Conservation (phyloP, 2,797 vertebrate genomes). For the Microctenopoma steveboyesi region DNA sequence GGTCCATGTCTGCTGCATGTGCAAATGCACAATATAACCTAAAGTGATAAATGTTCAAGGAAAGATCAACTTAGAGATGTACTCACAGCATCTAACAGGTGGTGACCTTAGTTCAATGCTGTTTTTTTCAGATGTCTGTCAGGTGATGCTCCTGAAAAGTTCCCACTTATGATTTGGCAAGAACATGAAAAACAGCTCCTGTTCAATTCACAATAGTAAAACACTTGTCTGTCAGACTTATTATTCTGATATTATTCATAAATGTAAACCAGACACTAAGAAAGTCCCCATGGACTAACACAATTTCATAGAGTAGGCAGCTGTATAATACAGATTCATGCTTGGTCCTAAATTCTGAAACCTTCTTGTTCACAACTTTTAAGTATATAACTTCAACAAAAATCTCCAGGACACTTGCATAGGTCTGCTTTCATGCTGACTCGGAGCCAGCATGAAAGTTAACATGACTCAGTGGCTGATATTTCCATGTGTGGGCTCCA, state of each 20-base stretch:
- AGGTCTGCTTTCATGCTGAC: slow-evolving; percentile 39
- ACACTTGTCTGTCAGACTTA: not conserved
- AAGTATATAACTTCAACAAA: not conserved
- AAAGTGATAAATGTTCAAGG: too few relatives aligned
- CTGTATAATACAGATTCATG: too few relatives aligned
- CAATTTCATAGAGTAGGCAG: too few relatives aligned
- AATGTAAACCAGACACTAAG: not conserved
- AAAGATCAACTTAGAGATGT: too few relatives aligned
- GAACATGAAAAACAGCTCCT: not conserved
- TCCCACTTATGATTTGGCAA: not conserved
- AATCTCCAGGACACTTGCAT: slow-evolving; percentile 16
- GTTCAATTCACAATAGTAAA: not conserved
- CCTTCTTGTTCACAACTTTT: too few relatives aligned
- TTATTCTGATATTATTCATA: not conserved
- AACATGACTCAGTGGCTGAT: slow-evolving; percentile 68
- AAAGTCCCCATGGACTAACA: not conserved
- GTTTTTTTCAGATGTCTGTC: not conserved
- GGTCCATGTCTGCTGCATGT: too few relatives aligned
- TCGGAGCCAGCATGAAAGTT: slow-evolving; percentile 46
- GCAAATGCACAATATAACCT: too few relatives aligned
- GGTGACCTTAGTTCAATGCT: not conserved
- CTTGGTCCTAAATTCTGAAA: too few relatives aligned
- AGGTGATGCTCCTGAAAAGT: not conserved
- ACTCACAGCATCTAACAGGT: too few relatives aligned
- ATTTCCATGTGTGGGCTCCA: slow-evolving; percentile 65